Conservation (phyloP, 2,113 vertebrate genomes). For the Alosa alosa region DNA sequence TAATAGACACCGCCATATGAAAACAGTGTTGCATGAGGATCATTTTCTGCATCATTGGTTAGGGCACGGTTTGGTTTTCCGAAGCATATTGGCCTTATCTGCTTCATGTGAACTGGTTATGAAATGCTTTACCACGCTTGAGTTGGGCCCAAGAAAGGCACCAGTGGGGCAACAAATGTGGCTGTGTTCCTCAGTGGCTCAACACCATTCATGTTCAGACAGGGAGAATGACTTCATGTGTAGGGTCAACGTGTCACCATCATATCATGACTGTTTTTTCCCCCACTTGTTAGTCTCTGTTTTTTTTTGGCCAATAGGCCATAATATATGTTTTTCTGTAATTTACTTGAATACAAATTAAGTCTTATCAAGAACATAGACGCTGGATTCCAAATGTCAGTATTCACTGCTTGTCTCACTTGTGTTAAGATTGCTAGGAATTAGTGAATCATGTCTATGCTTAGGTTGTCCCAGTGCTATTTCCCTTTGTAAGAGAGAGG, state of each 20-base stretch:
- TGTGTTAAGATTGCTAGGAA: neutral
- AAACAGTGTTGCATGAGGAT: neutral
- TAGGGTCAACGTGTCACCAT: neutral
- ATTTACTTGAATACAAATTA: too few relatives aligned
- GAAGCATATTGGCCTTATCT: slow-evolving; percentile 36
- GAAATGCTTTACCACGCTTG: neutral
- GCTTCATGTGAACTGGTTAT: slow-evolving; percentile 33
- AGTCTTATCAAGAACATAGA: too few relatives aligned
- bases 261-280: neutral
- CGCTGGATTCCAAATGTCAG: neutral
- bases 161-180: slow-evolving; percentile 29
- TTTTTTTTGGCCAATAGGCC: neutral
- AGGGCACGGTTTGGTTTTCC: neutral
- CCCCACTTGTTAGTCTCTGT: neutral
- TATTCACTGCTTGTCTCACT: neutral
- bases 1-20: neutral
- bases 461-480: neutral
- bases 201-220: neutral
- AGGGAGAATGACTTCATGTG: neutral
- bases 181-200: neutral
- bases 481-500: neutral
- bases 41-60: neutral
- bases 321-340: too few relatives aligned
- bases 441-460: neutral
- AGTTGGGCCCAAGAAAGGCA: slow-evolving; percentile 29